Evolutionary conservation across 2,113 vertebrate genomes (phyloP).

Genomic region (Scatophagus argus): DNA sequence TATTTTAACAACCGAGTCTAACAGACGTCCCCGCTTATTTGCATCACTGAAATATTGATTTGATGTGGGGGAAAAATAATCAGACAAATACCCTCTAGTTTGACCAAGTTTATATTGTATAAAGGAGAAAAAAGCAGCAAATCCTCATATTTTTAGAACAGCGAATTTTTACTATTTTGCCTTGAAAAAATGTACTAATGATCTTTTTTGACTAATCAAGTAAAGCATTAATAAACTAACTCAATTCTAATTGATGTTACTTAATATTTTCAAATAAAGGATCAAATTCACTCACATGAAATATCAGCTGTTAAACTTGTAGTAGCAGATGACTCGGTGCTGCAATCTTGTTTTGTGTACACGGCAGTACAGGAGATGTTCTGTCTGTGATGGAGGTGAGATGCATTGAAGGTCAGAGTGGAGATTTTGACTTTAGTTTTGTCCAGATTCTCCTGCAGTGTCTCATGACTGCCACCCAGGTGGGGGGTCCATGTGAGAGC

Average conservation of each 20-base stretch:
- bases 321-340: background rate
- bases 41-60: too few relatives aligned
- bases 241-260: background rate
- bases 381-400: slow-evolving; percentile 43
- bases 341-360: slow-evolving; percentile 48
- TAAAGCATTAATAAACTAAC: background rate
- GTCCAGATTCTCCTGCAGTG: slow-evolving; percentile 49
- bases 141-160: too few relatives aligned
- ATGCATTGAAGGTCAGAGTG: slow-evolving; percentile 61
- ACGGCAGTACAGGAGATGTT: slow-evolving; percentile 53
- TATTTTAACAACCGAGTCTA: too few relatives aligned
- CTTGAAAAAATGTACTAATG: too few relatives aligned
- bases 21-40: too few relatives aligned
- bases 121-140: background rate
- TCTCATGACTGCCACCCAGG: slow-evolving; percentile 41
- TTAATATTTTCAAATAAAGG: background rate
- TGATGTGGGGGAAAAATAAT: too few relatives aligned
- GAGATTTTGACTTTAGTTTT: slow-evolving; percentile 49
- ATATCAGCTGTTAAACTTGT: background rate
- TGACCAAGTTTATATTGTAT: background rate
- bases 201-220: too few relatives aligned
- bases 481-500: slow-evolving; percentile 57
- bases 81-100: too few relatives aligned
- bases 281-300: slow-evolving; percentile 53
- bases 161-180: too few relatives aligned